Evolutionary conservation across 2,797 vertebrate species (phyloP), one percentile per base, ranked within the genome.

Genomic region (Cossypha polioptera): DNA sequence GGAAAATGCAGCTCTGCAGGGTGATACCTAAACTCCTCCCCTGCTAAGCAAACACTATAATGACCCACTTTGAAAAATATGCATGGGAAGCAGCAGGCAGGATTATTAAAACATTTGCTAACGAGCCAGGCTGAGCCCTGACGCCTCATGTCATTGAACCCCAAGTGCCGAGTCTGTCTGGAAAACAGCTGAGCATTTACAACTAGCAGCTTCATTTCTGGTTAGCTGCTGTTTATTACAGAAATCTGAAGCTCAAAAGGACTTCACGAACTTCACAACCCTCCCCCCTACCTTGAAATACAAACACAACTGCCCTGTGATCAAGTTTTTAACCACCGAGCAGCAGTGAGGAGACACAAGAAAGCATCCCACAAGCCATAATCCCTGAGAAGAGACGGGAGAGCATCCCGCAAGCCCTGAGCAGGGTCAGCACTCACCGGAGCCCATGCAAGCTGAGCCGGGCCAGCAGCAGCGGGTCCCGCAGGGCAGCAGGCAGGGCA

Each of bases 361-460:
- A 31, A 28, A 51, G 31, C 42, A 53, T 48, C 69, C 76, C 6
- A 0, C 11, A 22, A 57, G 2, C 51, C 21, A 13, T 0, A 57
- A 53, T 1, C 13, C 38, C 5, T 0, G 2, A 31, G 35, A 43
- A 40, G 48, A 51, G 35, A 11, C 2, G 38, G 28, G 15, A 47
- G 28, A 47, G 43, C 63, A 81, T 63, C 76, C 76, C 12, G 0
- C 26, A 9, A 33, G 6, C 13, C 28, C 25, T 4, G 1, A 4
- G 5, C 36, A 5, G 9, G 40, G 53, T 11, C 50, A 47, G 5
- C 73, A 96, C 95, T 95, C 93, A 97, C 94, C 95, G 3, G 92
- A 75, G 9, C 36, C 90, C 67, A 45, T 6, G 45, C 12, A 6
- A 67, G 69, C 55, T 0, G 7, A 58, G 28, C 16, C 50, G 16